Evolutionary conservation across 2,797 vertebrate species (phyloP).

Genomic region (Valencia hispanica): DNA sequence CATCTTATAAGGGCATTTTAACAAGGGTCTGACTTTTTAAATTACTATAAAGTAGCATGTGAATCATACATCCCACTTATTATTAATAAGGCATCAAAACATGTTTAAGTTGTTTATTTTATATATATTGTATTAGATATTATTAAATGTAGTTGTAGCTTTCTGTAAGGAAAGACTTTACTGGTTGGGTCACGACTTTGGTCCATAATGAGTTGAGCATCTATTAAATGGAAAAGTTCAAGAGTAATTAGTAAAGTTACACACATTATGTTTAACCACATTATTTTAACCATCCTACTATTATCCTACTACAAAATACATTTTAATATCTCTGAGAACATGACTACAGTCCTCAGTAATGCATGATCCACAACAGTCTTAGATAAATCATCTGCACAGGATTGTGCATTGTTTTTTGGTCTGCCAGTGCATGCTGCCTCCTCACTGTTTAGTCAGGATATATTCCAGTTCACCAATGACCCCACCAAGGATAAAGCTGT

Average conservation of each 20-base stretch:
- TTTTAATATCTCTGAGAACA: not conserved
- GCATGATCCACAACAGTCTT: not conserved
- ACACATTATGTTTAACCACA: not conserved
- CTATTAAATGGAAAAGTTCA: too few relatives aligned
- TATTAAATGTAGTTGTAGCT: too few relatives aligned
- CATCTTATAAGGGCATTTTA: too few relatives aligned
- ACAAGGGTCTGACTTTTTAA: too few relatives aligned
- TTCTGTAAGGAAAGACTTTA: too few relatives aligned
- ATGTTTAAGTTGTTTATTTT: too few relatives aligned
- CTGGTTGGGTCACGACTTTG: not conserved
- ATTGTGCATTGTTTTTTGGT: not conserved
- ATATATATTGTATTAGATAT: too few relatives aligned
- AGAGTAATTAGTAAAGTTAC: rapidly evolving
- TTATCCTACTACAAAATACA: not conserved
- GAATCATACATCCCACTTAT: too few relatives aligned
- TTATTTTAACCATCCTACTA: not conserved
- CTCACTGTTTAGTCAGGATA: not conserved
- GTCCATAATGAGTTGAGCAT: not conserved
- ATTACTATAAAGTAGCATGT: too few relatives aligned
- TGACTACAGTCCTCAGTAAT: not conserved
- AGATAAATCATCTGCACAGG: not conserved
- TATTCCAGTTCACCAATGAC: not conserved
- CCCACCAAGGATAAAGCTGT: not conserved
- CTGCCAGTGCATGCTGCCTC: not conserved
- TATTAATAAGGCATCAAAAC: too few relatives aligned